Base-by-base conservation (phyloP, 2,888 invertebrate genomes). In the Drosophila setosimentum region DNA sequence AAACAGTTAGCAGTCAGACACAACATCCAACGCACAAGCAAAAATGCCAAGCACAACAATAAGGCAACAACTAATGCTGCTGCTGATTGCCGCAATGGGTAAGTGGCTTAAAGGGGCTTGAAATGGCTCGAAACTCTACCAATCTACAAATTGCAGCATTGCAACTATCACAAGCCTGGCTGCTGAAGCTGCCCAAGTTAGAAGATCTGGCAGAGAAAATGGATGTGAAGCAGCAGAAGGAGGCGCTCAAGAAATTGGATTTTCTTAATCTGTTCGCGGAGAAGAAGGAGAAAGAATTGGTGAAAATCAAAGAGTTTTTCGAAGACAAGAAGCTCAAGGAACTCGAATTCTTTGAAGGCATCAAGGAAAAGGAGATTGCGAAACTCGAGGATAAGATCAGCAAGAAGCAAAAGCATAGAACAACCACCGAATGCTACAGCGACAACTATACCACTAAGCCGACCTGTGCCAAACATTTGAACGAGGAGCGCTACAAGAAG, bases 271-370 rank as follows among this genome's bases (percentile, higher is more conserved):
- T 79, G 61, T 86, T 80, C 21, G 18, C 21, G 11, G 82, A 82
- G 40, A 85, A 90, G 59, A 76, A 77, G 27, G 51, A 24, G 49
- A 37, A 58, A 16, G 83, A 89, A 48, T 76, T 53, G 72, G 83
- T 87, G 40, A 90, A 89, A 45, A 37, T 90, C 33, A 85, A 88
- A 13, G 33, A 83, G 32, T 83, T 70, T 63, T 76, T 80, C 51
- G 86, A 90, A 13, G 76, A 80, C 0, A 89, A 86, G 42, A 87
- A 89, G 37, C 73, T 78, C 8, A 83, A 83, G 32, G 67, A 89
- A 16, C 53, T 85, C 18, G 48, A 62, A 8, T 49, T 86, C 62
- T 82, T 86, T 24, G 86, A 82, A 66, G 35, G 24, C 53, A 66
- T 75, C 2, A 89, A 80, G 18, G 80, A 82, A 1, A 89, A 84